These are phyloP conservation scores for Nothobranchius kuhntae DNA, from an alignment of 2,113 vertebrate genomes.

Conservation along the genomic window DNA sequence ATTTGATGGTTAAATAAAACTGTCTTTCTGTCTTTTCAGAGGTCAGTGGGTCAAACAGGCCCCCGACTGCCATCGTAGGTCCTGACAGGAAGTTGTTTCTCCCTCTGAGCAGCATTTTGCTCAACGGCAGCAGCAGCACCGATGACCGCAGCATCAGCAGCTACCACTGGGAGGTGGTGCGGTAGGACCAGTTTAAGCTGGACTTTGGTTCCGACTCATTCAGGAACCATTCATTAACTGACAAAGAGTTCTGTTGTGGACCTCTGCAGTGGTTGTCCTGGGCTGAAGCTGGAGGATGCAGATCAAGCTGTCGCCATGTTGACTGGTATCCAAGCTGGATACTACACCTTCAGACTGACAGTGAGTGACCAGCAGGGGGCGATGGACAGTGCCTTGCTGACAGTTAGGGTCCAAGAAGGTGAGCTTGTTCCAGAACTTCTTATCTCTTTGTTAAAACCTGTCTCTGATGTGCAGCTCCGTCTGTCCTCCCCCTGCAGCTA, in stretches of 20 bases:
- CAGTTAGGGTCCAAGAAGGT: slow-evolving; percentile 84
- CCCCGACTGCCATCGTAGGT: slow-evolving; percentile 83
- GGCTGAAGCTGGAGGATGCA: slow-evolving; percentile 75
- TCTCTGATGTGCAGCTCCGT: not conserved
- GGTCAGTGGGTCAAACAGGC: slow-evolving; percentile 67
- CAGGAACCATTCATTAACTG: too few relatives aligned
- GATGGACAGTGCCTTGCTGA: slow-evolving; percentile 77
- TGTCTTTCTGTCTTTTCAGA: slow-evolving; percentile 43
- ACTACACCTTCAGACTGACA: slow-evolving; percentile 83
- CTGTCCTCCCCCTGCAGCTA: slow-evolving; percentile 71
- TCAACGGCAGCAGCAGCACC: slow-evolving; percentile 85
- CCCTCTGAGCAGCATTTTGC: slow-evolving; percentile 75
- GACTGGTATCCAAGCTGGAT: slow-evolving; percentile 80
- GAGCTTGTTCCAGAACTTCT: slow-evolving; percentile 23
- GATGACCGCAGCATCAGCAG: slow-evolving; percentile 84
- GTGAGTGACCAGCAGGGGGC: slow-evolving; percentile 85
- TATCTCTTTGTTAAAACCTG: too few relatives aligned
- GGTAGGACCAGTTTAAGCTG: slow-evolving; percentile 17
- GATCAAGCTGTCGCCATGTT: slow-evolving; percentile 81
- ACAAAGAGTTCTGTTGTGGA: not conserved
- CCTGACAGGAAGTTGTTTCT: slow-evolving; percentile 83
- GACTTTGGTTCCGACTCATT: not conserved
- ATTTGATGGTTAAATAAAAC: too few relatives aligned
- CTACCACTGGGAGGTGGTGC: slow-evolving; percentile 69
- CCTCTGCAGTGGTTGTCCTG: slow-evolving; percentile 81